Base-by-base conservation (phyloP, 2,113 vertebrate species). In the human (Homo sapiens) region DNA sequence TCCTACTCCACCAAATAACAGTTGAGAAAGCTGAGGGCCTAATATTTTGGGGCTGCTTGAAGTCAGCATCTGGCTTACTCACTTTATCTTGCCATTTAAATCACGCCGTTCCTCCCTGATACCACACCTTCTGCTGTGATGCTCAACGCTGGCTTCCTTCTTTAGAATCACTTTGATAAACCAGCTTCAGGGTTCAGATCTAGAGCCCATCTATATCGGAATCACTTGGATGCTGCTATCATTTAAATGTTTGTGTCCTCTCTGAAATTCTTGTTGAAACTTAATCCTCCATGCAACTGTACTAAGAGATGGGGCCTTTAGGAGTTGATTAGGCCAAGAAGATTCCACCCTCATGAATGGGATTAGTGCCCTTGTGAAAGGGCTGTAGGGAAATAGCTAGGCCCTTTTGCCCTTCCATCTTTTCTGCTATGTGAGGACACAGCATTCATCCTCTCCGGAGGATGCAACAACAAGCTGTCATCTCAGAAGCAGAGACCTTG, bases 91-190 rank as follows among this genome's bases (percentile, higher is more conserved):
- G 11, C 10, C 88, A n/a, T 90, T 7, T 22, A 22, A 23, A 73
- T 5, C 45, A 55, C 0, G 2, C 38, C 11, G 0, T 40, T 18
- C 6, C n/a, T 61, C 40, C 70, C 55, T 1, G 18, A 61, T 6
- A 27, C 18, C 22, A 18, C 32, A 6, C 52, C n/a, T 75, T 43
- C 43, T 1, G 17, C 76, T 20, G 23, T n/a, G 86, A 59, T 6
- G 16, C 76, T 52, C 70, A 0, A 27, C 3, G 14, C 52, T 59
- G 70, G 52, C 52, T 55, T 55, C 52, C 52, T 18, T 55, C 61
- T 64, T 64, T 30, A 48, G 70, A 50, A 23, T 45, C 68, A 17
- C 43, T 13, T 55, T 17, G 52, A 5, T 35, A 12, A 68, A 20
- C 2, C 9, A 43, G 40, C 13, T 35, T 82, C 66, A 6, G 30